A percentile compares a stretch with the other conserved stretches of the same genome.
Conservation (phyloP, 2,113 vertebrate genomes). For the Nesogale talazaci region DNA sequence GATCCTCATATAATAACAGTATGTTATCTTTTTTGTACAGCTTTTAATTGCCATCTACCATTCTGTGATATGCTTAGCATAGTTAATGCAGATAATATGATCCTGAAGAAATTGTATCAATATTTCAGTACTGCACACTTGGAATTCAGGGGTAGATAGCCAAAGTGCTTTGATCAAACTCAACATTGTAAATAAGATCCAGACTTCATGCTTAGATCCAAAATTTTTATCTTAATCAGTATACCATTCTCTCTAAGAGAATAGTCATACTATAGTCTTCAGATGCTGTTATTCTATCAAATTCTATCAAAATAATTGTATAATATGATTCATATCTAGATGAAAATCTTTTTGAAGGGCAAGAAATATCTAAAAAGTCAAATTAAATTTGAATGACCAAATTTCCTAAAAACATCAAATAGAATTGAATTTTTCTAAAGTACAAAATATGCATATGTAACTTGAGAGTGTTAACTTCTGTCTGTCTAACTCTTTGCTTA, state of each 20-base stretch:
- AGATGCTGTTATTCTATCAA: neutral
- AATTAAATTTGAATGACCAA: neutral
- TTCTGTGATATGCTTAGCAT: neutral
- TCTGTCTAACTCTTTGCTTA: neutral
- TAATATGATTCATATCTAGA: neutral
- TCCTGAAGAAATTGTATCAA: neutral
- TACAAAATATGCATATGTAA: neutral
- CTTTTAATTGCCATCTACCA: neutral
- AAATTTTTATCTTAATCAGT: neutral
- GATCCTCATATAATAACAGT: too few relatives aligned
- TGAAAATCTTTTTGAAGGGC: neutral
- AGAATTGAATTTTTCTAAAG: conserved; percentile 29
- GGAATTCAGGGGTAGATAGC: neutral
- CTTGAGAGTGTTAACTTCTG: neutral
- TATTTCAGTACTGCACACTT: neutral
- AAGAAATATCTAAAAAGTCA: conserved; percentile 11
- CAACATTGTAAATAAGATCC: neutral
- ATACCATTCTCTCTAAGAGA: neutral
- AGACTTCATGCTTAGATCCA: neutral
- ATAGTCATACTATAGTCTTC: neutral
- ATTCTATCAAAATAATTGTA: neutral
- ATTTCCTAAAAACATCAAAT: conserved; percentile 6
- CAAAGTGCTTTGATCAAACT: neutral
- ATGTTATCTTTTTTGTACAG: neutral
- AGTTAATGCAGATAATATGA: neutral